Conservation (phyloP, 2,113 vertebrate species). For the Channa argus region DNA sequence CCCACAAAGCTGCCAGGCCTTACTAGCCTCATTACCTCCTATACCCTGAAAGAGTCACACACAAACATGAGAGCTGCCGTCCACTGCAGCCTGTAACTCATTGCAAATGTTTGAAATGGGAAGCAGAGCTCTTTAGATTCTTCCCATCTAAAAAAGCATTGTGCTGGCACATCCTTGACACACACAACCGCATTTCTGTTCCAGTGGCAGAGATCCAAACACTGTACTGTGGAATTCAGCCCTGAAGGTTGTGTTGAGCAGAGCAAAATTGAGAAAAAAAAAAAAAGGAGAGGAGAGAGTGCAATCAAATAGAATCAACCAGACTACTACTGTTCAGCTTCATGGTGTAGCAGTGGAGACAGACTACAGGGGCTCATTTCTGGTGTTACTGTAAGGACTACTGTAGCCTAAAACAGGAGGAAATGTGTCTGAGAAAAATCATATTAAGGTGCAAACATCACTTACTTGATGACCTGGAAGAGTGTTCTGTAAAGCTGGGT, state of each 20-base stretch:
- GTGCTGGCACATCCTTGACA: constrained; percentile 46
- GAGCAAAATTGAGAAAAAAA: constrained; percentile 51
- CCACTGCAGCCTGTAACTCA: constrained; percentile 9
- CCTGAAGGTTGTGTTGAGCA: constrained; percentile 72
- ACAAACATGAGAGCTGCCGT: background rate
- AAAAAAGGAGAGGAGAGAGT: background rate
- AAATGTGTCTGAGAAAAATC: background rate
- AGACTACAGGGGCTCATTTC: constrained; percentile 1
- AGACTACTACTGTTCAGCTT: constrained; percentile 30
- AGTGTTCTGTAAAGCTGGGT: constrained; percentile 97
- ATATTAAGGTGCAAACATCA: constrained; percentile 40
- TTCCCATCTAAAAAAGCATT: constrained; percentile 16
- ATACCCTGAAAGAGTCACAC: constrained; percentile 27
- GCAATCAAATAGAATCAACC: constrained; percentile 48
- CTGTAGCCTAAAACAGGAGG: background rate
- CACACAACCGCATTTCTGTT: constrained; percentile 35
- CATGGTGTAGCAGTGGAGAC: constrained; percentile 19
- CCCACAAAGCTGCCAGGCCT: constrained; percentile 24
- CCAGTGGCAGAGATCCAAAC: constrained; percentile 67
- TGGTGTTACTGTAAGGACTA: constrained; percentile 8
- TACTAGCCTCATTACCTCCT: constrained; percentile 46
- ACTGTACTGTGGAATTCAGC: constrained; percentile 70
- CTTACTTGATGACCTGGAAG: constrained; percentile 99
- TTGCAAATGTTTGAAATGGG: constrained; percentile 25
- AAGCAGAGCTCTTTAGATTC: constrained; percentile 19